Evolutionary conservation across 2,888 invertebrate species (phyloP), one percentile per base, ranked within the genome.

Genomic region (Microctonus hyperodae): DNA sequence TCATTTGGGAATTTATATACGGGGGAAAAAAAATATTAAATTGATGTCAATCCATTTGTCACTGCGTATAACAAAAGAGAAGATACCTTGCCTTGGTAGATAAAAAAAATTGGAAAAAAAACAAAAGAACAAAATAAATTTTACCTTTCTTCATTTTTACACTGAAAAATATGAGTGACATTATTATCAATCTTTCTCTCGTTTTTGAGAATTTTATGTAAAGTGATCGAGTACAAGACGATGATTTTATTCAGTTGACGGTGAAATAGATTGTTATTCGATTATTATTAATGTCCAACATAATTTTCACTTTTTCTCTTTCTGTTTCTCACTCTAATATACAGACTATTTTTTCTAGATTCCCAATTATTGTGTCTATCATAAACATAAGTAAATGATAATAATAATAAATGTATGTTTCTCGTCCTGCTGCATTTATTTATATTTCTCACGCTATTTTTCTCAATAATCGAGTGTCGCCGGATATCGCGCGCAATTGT

Each of bases 401-500:
- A 22, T n/a, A 20, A 16, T 11, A 2, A 7, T 33, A 56, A 9
- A 31, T 16, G 28, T 4, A 56, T 37, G 58, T 9, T 37, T 22
- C 22, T 6, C 22, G 16, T 25, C 7, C 48, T 23, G 16, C 59
- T 31, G 9, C 13, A 37, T 74, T 76, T 76, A 73, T 75, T 77
- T 75, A 69, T 73, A 74, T 72, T 75, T 75, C 73, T 72, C 72
- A 70, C 72, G 71, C 70, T 74, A 69, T 74, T 74, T 73, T 70
- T 71, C 65, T 67, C 73, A 70, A 75, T 73, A 76, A 76, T 73
- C 73, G 74, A 74, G 72, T 72, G 73, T 72, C 72, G 71, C 64
- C 71, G 72, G 69, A 69, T 71, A 76, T 74, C 70, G 72, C 69
- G 63, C 64, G 57, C 65, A 69, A 70, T 74, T 72, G 64, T 75